Evolutionary conservation across 2,797 vertebrate species (phyloP).

Genomic region (Varecia variegata): DNA sequence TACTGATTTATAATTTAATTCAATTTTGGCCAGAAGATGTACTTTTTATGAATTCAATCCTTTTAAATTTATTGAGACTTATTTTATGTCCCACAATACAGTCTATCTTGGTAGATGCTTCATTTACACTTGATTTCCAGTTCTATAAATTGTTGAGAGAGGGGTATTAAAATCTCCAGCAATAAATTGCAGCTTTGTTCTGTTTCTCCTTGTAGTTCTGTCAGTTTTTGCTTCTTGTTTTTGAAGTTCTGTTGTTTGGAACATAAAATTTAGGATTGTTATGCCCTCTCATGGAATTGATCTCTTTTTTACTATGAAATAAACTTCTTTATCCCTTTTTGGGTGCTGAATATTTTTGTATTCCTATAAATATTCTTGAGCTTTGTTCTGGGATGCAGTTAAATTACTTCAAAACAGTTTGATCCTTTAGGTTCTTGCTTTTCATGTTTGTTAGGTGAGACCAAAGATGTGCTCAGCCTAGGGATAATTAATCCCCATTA

Average conservation of each 20-base stretch:
- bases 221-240: not conserved
- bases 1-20: constrained; percentile 20
- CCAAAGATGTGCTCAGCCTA: not conserved
- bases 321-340: not conserved
- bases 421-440: not conserved
- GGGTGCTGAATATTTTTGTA: not conserved
- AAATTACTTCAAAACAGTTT: not conserved
- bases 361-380: constrained; percentile 3
- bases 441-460: not conserved
- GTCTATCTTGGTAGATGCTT: not conserved
- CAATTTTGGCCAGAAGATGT: not conserved
- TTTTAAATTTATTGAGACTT: not conserved
- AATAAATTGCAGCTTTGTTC: not conserved
- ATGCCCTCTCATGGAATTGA: not conserved
- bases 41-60: not conserved
- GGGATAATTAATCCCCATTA: not conserved
- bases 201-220: not conserved
- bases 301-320: not conserved
- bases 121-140: not conserved
- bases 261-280: not conserved
- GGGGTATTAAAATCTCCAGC: not conserved
- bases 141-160: not conserved
- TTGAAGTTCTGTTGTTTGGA: not conserved
- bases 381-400: not conserved
- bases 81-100: not conserved